phyloP scores from a whole-genome alignment of 2,113 vertebrate species.

The Abramis brama region DNA sequence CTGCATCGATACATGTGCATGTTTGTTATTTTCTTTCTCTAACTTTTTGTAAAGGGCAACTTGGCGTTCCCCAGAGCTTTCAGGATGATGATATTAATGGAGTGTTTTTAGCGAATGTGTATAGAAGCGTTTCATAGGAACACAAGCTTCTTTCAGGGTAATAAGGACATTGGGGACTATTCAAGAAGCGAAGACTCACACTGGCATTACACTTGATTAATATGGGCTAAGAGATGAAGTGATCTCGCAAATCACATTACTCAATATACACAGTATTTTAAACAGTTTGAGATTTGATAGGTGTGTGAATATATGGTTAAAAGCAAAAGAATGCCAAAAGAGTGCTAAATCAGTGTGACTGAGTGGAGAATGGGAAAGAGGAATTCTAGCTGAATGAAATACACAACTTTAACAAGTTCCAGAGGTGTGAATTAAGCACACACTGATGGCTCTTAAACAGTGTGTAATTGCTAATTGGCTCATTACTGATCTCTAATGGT shows the following conservation, averaged over 20 bases:
- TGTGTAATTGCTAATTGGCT: slow-evolving; percentile 47
- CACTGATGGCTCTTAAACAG: slow-evolving; percentile 38
- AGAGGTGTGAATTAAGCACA: slow-evolving; percentile 48
- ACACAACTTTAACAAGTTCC: slow-evolving; percentile 46
- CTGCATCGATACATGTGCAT: background rate
- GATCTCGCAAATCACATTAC: background rate
- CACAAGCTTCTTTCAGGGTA: slow-evolving; percentile 9
- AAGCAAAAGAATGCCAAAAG: background rate
- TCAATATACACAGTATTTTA: background rate
- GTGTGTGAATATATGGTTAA: background rate
- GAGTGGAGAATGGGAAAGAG: background rate
- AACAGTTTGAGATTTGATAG: background rate
- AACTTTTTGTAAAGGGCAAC: background rate
- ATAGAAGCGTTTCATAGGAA: slow-evolving; percentile 19
- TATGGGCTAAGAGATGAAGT: background rate
- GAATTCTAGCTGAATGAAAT: background rate
- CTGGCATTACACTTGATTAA: background rate
- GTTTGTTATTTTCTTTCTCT: slow-evolving; percentile 1
- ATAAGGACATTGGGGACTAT: slow-evolving; percentile 37
- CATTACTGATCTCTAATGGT: slow-evolving; percentile 42
- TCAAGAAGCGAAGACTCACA: background rate
- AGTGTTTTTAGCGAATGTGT: slow-evolving; percentile 1
- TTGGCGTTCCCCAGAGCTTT: slow-evolving; percentile 9
- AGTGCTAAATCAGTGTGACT: background rate
- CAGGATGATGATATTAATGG: background rate